phyloP scores from a whole-genome alignment of 2,888 invertebrate species.

The Trissolcus brochymenae region DNA sequence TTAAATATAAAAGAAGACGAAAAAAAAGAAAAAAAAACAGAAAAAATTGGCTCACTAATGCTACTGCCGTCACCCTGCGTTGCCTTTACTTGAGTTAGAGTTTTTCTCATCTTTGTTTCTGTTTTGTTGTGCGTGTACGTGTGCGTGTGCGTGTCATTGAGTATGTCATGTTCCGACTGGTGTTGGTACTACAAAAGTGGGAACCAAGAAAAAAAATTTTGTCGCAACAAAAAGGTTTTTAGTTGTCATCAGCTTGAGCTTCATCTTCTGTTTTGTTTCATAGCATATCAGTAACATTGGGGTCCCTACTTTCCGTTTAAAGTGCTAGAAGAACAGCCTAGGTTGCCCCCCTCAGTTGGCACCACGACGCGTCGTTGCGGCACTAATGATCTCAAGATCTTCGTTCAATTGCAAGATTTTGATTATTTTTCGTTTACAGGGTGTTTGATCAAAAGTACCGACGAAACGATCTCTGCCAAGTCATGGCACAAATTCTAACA shows the following conservation, averaged over 20 bases:
- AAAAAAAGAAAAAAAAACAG: neutral
- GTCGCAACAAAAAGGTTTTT: slow-evolving; percentile 20
- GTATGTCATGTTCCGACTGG: slow-evolving; percentile 6
- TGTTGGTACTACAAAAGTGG: slow-evolving; percentile 11
- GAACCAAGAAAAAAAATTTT: slow-evolving; percentile 20
- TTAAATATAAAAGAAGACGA: slow-evolving; percentile 38
- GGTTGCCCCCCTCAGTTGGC: slow-evolving; percentile 77
- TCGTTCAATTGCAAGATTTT: neutral
- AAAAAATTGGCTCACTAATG: slow-evolving; percentile 63
- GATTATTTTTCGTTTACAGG: slow-evolving; percentile 53
- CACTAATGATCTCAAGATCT: slow-evolving; percentile 46
- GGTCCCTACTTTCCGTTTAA: slow-evolving; percentile 79
- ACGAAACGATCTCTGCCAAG: slow-evolving; percentile 35
- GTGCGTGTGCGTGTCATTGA: slow-evolving; percentile 13
- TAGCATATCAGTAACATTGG: slow-evolving; percentile 73
- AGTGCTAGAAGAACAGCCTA: slow-evolving; percentile 85
- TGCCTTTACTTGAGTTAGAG: slow-evolving; percentile 65
- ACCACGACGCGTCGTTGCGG: slow-evolving; percentile 73
- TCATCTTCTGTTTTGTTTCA: slow-evolving; percentile 51
- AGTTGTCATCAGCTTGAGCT: slow-evolving; percentile 2
- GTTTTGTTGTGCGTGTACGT: slow-evolving; percentile 5
- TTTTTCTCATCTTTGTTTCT: neutral
- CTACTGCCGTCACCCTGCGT: slow-evolving; percentile 75
- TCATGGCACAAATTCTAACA: too few species aligned
- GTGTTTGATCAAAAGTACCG: slow-evolving; percentile 62